Evolutionary conservation across 2,888 invertebrate species (phyloP).

Genomic region (Noctua comes): DNA sequence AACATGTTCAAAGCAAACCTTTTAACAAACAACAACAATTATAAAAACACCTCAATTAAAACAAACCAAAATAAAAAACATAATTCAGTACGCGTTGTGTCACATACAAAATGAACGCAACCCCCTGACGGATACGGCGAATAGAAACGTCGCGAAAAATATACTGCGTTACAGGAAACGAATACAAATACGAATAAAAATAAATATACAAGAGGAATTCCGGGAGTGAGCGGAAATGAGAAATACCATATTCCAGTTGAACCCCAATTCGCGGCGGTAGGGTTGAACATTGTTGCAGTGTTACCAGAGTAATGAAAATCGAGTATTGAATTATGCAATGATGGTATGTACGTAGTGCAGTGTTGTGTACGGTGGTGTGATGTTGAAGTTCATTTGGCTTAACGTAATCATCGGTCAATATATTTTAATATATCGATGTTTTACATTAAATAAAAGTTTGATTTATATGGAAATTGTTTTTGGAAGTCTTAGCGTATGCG

Average conservation of each 20-base stretch:
- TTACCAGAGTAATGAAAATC: conserved; percentile 54
- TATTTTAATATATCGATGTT: conserved; percentile 67
- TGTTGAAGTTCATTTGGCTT: conserved; percentile 11
- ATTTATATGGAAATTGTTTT: conserved; percentile 56
- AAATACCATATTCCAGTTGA: conserved; percentile 84
- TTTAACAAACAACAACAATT: neutral
- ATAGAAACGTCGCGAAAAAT: conserved; percentile 84
- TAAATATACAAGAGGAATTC: conserved; percentile 84
- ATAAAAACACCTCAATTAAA: conserved; percentile 23
- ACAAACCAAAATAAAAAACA: neutral
- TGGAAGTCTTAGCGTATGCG: conserved; percentile 57
- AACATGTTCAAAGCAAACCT: neutral
- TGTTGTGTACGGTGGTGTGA: neutral
- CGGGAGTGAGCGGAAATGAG: conserved; percentile 82
- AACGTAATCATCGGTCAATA: too few species aligned
- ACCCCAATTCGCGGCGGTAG: conserved; percentile 74
- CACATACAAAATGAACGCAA: conserved; percentile 66
- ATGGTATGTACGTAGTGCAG: neutral
- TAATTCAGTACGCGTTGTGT: conserved; percentile 32
- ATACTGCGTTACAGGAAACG: conserved; percentile 86
- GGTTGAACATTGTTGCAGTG: conserved; percentile 65
- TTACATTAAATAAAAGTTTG: conserved; percentile 68
- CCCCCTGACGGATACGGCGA: conserved; percentile 66
- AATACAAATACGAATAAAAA: conserved; percentile 89
- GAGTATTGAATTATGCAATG: conserved; percentile 56